phyloP scores from a whole-genome alignment of 2,888 invertebrate genomes.

The Drosophila fungiperda region DNA sequence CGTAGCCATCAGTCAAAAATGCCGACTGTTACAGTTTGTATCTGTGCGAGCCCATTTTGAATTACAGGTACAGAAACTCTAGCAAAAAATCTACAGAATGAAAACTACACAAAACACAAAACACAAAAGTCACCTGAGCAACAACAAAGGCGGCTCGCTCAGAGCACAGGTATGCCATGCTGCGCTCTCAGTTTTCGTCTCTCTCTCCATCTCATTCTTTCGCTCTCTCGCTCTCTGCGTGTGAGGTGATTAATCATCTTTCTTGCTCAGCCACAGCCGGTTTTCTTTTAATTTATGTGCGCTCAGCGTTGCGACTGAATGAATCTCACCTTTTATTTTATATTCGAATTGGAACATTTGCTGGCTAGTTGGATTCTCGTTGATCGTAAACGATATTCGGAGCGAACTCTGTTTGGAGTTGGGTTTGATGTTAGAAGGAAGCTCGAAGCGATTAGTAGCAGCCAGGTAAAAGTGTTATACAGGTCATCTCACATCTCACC shows the following conservation, averaged over 20 bases:
- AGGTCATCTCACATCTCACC: constrained; percentile 17
- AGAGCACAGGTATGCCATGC: constrained; percentile 51
- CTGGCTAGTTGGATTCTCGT: constrained; percentile 34
- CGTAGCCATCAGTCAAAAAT: constrained; percentile 47
- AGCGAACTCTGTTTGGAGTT: constrained; percentile 29
- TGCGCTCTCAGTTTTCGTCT: constrained; percentile 24
- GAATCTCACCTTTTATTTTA: constrained; percentile 69
- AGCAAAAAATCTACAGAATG: constrained; percentile 14
- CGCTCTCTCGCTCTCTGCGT: constrained; percentile 18
- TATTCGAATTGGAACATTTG: constrained; percentile 71
- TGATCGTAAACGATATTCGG: constrained; percentile 75
- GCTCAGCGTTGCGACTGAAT: constrained; percentile 63
- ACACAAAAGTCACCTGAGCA: constrained; percentile 24
- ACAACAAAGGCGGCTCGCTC: constrained; percentile 25
- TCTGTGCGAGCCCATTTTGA: constrained; percentile 74
- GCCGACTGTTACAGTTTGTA: constrained; percentile 15
- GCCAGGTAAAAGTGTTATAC: constrained; percentile 50
- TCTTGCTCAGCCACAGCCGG: constrained; percentile 73
- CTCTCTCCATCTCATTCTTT: constrained; percentile 12
- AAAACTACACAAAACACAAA: constrained; percentile 18
- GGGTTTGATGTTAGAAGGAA: constrained; percentile 52
- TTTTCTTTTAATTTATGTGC: constrained; percentile 72
- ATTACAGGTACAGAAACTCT: constrained; percentile 58
- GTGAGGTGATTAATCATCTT: constrained; percentile 74
- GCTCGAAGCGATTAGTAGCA: constrained; percentile 15